Evolutionary conservation across 2,888 invertebrate species (phyloP), one percentile per base, ranked within the genome.

Genomic region (Plagodis pulveraria): DNA sequence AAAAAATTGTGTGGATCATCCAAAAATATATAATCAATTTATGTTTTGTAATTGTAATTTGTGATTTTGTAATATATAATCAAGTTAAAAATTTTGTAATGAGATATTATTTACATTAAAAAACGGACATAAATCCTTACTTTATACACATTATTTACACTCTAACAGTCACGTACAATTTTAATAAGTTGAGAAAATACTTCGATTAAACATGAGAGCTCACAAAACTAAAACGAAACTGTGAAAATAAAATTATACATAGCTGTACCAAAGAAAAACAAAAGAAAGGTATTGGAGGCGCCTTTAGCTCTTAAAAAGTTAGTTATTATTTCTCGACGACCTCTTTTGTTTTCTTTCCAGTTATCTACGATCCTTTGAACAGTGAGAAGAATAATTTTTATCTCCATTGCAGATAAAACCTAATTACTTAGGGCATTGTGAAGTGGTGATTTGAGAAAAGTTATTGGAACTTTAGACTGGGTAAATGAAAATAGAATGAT

Each of bases 391-490:
- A 47, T 46, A 36, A 40, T 40, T 40, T 36, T 36, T 36, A 34
- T 35, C 43, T 44, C 55, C 65, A 59, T 50, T 58, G 55, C 50
- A 65, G 63, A 72, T 65, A 64, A 69, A 70, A 76, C 12, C 47
- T 47, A 47, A 47, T 36, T 47, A 36, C 36, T 36, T 61, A 50
- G 57, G 58, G 49, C 45, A 56, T 61, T 57, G 53, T 62, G 56
- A 46, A 63, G 60, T 40, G 46, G 34, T 58, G 67, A 68, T 48
- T 64, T 54, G 51, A 62, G 34, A 34, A 36, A n/a, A 47, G 36
- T 36, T 9, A 11, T 11, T 36, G 36, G 47, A 47, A 22, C 22
- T 22, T 22, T 22, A 22, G 22, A 22, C 22, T 22, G 22, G 22
- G 22, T 22, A 22, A 22, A 22, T 22, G 22, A 22, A 22, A 22